Conservation (phyloP, 1,140 invertebrate genomes). For the Lasioglossum albipes region DNA sequence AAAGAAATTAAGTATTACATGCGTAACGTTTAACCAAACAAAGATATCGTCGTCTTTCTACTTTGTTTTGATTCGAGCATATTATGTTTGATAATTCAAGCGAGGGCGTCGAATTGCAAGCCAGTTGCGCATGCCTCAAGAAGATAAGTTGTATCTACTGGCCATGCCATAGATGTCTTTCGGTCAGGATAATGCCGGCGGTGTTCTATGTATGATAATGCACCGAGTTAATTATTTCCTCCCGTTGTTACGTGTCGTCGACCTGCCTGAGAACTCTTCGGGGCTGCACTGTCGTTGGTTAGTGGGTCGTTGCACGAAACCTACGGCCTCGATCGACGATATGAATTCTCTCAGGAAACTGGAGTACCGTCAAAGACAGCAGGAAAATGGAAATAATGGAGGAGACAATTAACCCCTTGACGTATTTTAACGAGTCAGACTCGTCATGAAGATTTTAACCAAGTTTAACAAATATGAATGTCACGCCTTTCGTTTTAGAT, state of each 20-base stretch:
- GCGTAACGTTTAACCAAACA: too few relatives aligned
- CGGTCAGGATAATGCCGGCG: conserved; percentile 18
- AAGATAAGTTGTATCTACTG: background rate
- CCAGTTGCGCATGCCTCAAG: background rate
- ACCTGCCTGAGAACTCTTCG: conserved; percentile 48
- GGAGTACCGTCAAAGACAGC: background rate
- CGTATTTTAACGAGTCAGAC: too few relatives aligned
- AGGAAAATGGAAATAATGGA: background rate
- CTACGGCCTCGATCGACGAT: conserved; percentile 31
- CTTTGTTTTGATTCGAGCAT: too few relatives aligned
- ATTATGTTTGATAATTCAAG: background rate
- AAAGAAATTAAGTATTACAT: too few relatives aligned
- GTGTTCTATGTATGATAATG: conserved; percentile 48
- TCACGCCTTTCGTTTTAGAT: too few relatives aligned
- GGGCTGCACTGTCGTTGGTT: conserved; percentile 3
- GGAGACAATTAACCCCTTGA: background rate
- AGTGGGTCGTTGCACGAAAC: conserved; percentile 32
- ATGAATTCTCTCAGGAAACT: conserved; percentile 10
- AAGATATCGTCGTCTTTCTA: too few relatives aligned
- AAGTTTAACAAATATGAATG: too few relatives aligned
- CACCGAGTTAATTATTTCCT: conserved; percentile 53
- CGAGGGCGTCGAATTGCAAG: background rate
- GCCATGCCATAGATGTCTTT: background rate
- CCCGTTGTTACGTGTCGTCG: conserved; percentile 52
- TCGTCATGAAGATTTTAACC: too few relatives aligned